phyloP scores from a whole-genome alignment of 2,888 invertebrate genomes.

The Balanococcus diminutus region DNA sequence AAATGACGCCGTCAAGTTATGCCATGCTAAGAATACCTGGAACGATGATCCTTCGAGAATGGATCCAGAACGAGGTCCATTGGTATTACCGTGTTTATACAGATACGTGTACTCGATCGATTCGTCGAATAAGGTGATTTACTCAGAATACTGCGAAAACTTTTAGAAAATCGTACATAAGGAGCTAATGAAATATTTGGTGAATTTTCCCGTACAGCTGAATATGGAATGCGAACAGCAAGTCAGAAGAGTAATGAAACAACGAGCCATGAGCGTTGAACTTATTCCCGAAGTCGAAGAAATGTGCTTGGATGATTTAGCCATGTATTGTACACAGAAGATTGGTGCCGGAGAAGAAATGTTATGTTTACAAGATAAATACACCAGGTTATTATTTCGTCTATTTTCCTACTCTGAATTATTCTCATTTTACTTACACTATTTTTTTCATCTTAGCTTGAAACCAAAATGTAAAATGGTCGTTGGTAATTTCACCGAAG shows the following conservation, averaged over 20 bases:
- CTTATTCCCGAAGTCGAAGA: slow-evolving; percentile 94
- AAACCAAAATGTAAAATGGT: slow-evolving; percentile 73
- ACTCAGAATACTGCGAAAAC: too few relatives aligned
- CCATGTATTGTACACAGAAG: slow-evolving; percentile 80
- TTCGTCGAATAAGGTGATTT: background rate
- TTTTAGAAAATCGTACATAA: too few relatives aligned
- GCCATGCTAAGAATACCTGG: slow-evolving; percentile 81
- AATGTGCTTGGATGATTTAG: slow-evolving; percentile 84
- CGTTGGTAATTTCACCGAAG: slow-evolving; percentile 84
- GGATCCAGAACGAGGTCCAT: slow-evolving; percentile 66
- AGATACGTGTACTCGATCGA: slow-evolving; percentile 44
- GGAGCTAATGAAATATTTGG: too few relatives aligned
- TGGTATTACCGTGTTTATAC: slow-evolving; percentile 80
- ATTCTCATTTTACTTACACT: background rate
- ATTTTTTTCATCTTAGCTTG: slow-evolving; percentile 60
- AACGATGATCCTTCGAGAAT: slow-evolving; percentile 61
- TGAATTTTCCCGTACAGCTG: slow-evolving; percentile 61
- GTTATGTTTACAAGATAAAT: slow-evolving; percentile 85
- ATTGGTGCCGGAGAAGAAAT: slow-evolving; percentile 91
- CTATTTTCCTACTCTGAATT: background rate
- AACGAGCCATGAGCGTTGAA: slow-evolving; percentile 89
- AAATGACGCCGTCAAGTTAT: slow-evolving; percentile 81
- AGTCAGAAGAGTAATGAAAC: slow-evolving; percentile 89
- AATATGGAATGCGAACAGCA: slow-evolving; percentile 70
- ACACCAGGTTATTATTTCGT: slow-evolving; percentile 65